Conservation (phyloP, 2,797 vertebrate species). For the Characodon lateralis region DNA sequence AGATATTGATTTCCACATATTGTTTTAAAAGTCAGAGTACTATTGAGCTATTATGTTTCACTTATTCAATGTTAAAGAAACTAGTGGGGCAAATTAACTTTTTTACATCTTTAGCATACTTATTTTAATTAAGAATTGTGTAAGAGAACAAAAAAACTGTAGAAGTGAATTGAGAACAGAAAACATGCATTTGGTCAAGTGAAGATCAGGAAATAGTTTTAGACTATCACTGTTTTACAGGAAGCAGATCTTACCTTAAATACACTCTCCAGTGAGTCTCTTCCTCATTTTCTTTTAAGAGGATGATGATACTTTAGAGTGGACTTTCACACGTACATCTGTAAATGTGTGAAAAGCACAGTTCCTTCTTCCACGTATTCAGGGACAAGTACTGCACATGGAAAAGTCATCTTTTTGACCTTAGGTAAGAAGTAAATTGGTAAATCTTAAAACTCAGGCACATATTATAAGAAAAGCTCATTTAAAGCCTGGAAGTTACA, state of each 20-base stretch:
- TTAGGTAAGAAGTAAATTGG: background rate
- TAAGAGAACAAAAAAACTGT: background rate
- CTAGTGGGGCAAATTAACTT: background rate
- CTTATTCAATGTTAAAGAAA: background rate
- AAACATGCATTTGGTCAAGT: background rate
- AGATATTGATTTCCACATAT: background rate
- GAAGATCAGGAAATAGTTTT: background rate
- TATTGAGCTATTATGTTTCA: background rate
- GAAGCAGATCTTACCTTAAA: background rate
- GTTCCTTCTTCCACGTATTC: background rate
- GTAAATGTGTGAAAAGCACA: slow-evolving; percentile 2
- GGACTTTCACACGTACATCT: background rate
- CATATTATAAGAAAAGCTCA: slow-evolving; percentile 25
- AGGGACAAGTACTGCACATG: background rate
- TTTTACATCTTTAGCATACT: background rate
- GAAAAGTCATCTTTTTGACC: slow-evolving; percentile 9
- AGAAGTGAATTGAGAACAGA: background rate
- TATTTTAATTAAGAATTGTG: background rate
- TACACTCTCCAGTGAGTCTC: background rate
- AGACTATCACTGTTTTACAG: background rate
- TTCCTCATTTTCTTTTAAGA: background rate
- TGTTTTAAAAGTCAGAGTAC: background rate
- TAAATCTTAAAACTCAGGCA: slow-evolving; percentile 14
- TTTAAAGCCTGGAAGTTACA: slow-evolving; percentile 11
- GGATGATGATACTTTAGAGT: background rate